These are phyloP conservation scores for Patella pellucida DNA, from an alignment of 2,888 invertebrate genomes.

Conservation along the genomic window DNA sequence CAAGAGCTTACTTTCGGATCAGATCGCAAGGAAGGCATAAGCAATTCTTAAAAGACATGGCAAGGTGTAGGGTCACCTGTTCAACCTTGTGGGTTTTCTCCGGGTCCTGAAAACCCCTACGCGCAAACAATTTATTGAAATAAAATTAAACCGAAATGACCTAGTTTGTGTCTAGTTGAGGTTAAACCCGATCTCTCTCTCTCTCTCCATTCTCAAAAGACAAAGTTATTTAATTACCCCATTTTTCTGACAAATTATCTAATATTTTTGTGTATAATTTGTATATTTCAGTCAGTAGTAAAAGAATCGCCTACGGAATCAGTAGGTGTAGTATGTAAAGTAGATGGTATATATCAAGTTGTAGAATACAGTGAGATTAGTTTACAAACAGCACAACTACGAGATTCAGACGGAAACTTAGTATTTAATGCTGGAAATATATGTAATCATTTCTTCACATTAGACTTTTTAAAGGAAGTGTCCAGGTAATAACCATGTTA, in stretches of 20 bases:
- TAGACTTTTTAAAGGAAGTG: conserved; percentile 85
- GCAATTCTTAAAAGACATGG: too few relatives aligned
- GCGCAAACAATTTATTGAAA: too few relatives aligned
- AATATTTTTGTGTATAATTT: not conserved
- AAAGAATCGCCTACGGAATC: conserved; percentile 92
- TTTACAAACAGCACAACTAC: conserved; percentile 84
- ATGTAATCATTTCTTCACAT: conserved; percentile 96
- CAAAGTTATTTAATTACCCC: not conserved
- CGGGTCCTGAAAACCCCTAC: too few relatives aligned
- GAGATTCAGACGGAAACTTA: conserved; percentile 82
- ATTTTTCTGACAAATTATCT: not conserved
- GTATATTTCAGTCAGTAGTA: conserved; percentile 78
- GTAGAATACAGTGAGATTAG: conserved; percentile 99
- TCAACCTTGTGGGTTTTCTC: too few relatives aligned
- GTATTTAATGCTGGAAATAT: conserved; percentile 96
- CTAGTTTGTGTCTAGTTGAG: too few relatives aligned
- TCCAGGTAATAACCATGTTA: conserved; percentile 72
- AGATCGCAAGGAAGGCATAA: too few relatives aligned
- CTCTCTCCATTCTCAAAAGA: too few relatives aligned
- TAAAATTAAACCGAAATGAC: too few relatives aligned
- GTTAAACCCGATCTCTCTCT: too few relatives aligned
- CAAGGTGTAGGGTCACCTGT: too few relatives aligned
- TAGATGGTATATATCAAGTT: conserved; percentile 87
- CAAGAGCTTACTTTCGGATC: too few relatives aligned
- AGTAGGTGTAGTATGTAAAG: conserved; percentile 95